Base-by-base conservation (phyloP, 1,140 invertebrate species). In the Macrobrachium nipponense region DNA sequence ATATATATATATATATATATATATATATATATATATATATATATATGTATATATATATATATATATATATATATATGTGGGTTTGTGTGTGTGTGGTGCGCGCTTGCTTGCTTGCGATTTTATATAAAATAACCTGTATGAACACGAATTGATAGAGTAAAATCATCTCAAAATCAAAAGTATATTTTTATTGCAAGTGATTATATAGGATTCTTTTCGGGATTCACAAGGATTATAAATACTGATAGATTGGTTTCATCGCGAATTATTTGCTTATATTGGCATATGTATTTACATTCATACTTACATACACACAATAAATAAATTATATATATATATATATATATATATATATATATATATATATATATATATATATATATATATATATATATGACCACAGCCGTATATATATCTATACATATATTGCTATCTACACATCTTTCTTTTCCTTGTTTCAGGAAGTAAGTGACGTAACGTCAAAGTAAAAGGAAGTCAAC, bases 271-370 rank as follows among this genome's bases (percentile, higher is more conserved):
- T 76, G 43, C 58, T 15, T 51, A 59, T 77, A 18, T 77, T n/a
- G 58, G 20, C 5, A 77, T 77, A 59, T 77, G 20, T 77, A 59
- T 77, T n/a, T n/a, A n/a, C n/a, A n/a, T n/a, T n/a, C n/a, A n/a
- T n/a, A n/a, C n/a, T n/a, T n/a, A n/a, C n/a, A n/a, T n/a, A n/a
- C n/a, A n/a, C n/a, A n/a, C n/a, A n/a, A n/a, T n/a, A n/a, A n/a
- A n/a, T n/a, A n/a, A n/a, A n/a, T n/a, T 77, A 60, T 59, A 60
- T 59, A 60, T 59, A 60, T 59, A 60, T 59, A 60, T 59, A 60
- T 59, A 15, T 59, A 15, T 59, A 15, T 59, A 15, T 59, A 60
- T 18, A 60, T 59, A 60, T 77, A 60, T 77, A 60, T 77, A 60
- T 77, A 15, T 77, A 15, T 77, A 15, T 77, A 15, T 77, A 60